These are phyloP conservation scores for Pangasianodon gigas DNA, from an alignment of 2,113 vertebrate genomes.

Conservation along the genomic window DNA sequence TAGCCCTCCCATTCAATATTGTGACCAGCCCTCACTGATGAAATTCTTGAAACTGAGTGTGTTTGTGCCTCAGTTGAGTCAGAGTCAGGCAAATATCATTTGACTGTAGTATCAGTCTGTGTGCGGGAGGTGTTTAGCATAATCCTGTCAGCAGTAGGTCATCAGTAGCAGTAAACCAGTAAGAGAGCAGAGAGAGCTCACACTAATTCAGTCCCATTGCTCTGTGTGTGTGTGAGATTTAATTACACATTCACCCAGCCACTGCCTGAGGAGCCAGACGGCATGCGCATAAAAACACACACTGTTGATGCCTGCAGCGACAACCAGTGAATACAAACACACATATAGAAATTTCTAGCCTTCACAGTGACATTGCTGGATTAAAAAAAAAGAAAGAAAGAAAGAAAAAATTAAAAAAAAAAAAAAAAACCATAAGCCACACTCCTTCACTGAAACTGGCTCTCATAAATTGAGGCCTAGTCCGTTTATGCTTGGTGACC, in stretches of 20 bases:
- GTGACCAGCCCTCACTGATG: neutral
- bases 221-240: conserved; percentile 42
- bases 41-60: neutral
- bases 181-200: conserved; percentile 16
- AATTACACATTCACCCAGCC: conserved; percentile 40
- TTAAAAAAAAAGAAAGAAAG: neutral
- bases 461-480: neutral
- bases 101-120: conserved; percentile 15
- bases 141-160: conserved; percentile 39
- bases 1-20: neutral
- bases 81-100: neutral
- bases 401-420: neutral
- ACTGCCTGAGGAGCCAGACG: conserved; percentile 28
- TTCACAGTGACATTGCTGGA: neutral
- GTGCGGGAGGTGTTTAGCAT: conserved; percentile 28
- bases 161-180: conserved; percentile 14
- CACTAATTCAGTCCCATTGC: conserved; percentile 38
- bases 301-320: neutral
- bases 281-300: neutral
- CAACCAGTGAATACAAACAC: neutral
- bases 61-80: neutral
- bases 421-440: neutral
- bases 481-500: neutral
- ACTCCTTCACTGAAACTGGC: neutral
- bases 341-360: neutral